Base-by-base conservation (phyloP, 2,888 invertebrate genomes). In the Proisotoma minuta region DNA sequence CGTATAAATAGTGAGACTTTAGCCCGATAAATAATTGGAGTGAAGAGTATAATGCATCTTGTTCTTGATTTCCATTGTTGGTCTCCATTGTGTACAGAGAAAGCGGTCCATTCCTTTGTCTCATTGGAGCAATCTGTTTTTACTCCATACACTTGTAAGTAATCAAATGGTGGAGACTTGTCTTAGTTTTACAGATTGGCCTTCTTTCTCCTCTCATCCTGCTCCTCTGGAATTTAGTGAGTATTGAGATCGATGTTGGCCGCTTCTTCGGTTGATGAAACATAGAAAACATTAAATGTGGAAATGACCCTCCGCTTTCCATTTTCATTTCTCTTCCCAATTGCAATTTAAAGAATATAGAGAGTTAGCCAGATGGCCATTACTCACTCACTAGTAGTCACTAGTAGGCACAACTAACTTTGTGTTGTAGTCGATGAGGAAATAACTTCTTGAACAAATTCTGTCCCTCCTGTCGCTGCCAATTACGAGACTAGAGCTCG, bases 1-100 rank as follows among this genome's bases (percentile, higher is more conserved):
- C 70, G 66, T 70, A 62, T 66, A 64, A 58, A 61, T 58, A 61
- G 59, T 60, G 64, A 47, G 50, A 15, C 40, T 65, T 70, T 53
- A 67, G 69, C 60, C 66, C 68, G 69, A 72, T 72, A 72, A 72
- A 72, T 72, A 72, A 72, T 72, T 72, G n/a, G n/a, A n/a, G n/a
- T n/a, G n/a, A n/a, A n/a, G n/a, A n/a, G n/a, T n/a, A n/a, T n/a
- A n/a, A n/a, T n/a, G 70, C 70, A 65, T 72, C 59, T 65, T 57
- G 18, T 40, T 59, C 26, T 20, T 52, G 53, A 43, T 43, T 43
- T 20, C 4, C 43, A 43, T 43, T 43, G 43, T 43, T 43, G 20
- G 43, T 43, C 20, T 15, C 43, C 20, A 43, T 43, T 43, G 43
- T 43, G 43, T 43, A 43, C 43, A 43, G 18, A 43, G 18, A 43